Conservation (phyloP, 2,113 vertebrate species). For the Rallus limicola region DNA sequence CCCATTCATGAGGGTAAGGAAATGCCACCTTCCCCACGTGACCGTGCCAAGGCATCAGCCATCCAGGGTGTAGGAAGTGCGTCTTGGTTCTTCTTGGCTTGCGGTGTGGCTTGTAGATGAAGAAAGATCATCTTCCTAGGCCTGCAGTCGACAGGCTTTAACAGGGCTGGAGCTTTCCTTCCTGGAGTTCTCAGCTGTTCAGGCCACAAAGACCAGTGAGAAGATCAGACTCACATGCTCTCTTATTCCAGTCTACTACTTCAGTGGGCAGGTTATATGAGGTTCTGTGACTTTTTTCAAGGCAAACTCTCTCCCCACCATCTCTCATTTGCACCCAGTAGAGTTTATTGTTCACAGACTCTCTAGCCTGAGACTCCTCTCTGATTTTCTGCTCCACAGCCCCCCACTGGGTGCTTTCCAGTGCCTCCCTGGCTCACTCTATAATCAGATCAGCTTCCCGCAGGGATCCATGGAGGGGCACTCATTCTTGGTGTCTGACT, state of each 20-base stretch:
- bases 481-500: slow-evolving; percentile 21
- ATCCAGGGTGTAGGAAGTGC: rapidly evolving
- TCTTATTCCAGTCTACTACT: background rate
- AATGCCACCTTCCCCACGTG: background rate
- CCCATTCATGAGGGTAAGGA: background rate
- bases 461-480: slow-evolving; percentile 1
- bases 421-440: background rate
- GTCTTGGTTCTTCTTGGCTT: background rate
- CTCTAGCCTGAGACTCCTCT: background rate
- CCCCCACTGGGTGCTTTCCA: background rate
- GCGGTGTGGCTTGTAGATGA: background rate
- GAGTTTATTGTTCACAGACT: background rate
- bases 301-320: background rate
- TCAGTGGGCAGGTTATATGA: background rate
- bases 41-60: background rate
- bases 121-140: background rate
- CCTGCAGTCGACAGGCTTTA: background rate
- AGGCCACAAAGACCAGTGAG: background rate
- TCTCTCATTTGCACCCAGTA: background rate
- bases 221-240: background rate
- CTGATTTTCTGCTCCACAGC: background rate
- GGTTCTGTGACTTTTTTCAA: background rate
- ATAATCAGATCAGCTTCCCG: slow-evolving; percentile 30
- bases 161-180: background rate
- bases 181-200: background rate